A percentile compares a stretch with the other conserved stretches of the same genome.
These are phyloP conservation scores for Listronotus oregonensis DNA, from an alignment of 1,140 invertebrate genomes.

Conservation along the genomic window DNA sequence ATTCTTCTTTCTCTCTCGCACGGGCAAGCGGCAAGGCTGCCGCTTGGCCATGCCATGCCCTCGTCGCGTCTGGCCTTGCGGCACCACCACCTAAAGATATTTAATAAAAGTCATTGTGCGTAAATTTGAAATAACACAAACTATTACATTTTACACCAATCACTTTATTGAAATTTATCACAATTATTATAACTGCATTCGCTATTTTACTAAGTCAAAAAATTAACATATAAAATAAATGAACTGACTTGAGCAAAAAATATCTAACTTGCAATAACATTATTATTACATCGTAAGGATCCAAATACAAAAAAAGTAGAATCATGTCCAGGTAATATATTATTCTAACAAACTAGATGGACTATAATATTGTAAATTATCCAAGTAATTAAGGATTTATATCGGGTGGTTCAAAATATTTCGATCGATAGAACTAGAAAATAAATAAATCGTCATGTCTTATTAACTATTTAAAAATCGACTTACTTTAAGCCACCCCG, in stretches of 20 bases:
- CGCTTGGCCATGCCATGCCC: too few species aligned
- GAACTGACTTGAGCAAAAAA: constrained; percentile 35
- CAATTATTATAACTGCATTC: constrained; percentile 39
- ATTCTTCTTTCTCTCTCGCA: too few species aligned
- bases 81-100: too few species aligned
- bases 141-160: constrained; percentile 34
- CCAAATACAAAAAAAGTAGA: constrained; percentile 19
- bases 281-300: constrained; percentile 10
- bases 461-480: neutral
- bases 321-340: constrained; percentile 14
- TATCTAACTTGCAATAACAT: constrained; percentile 24
- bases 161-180: constrained; percentile 40
- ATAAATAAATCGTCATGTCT: neutral
- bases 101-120: too few species aligned
- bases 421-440: neutral
- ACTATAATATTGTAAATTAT: constrained; percentile 7
- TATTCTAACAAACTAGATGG: constrained; percentile 12
- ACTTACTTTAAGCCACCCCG: neutral
- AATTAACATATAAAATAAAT: constrained; percentile 23
- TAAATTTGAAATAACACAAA: constrained; percentile 1
- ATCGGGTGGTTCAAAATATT: neutral
- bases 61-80: too few species aligned
- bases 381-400: neutral
- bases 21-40: too few species aligned
- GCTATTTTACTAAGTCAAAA: constrained; percentile 34